Evolutionary conservation across 2,113 vertebrate genomes (phyloP).

Genomic region (Salminus brasiliensis): DNA sequence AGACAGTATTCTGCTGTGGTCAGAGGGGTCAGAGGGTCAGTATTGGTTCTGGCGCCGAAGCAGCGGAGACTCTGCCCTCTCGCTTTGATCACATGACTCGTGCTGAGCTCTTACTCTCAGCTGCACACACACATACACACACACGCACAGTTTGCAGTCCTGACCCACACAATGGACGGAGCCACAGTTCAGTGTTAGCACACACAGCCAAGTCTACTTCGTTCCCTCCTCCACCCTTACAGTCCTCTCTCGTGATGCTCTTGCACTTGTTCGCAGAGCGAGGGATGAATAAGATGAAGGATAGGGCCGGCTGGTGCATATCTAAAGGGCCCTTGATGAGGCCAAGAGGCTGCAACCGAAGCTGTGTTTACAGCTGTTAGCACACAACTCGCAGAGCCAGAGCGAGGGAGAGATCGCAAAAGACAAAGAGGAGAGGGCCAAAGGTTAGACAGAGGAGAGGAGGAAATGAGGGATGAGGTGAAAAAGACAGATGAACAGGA

Average conservation of each 20-base stretch:
- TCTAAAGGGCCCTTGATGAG: conserved; percentile 25
- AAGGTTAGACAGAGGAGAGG: conserved; percentile 48
- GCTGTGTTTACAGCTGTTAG: conserved; percentile 39
- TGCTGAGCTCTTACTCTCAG: too few species aligned
- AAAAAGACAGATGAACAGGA: conserved; percentile 26
- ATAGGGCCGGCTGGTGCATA: not conserved
- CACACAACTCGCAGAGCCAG: not conserved
- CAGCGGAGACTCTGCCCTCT: not conserved
- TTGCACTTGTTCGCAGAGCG: not conserved
- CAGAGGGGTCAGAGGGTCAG: not conserved
- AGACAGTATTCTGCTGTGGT: not conserved
- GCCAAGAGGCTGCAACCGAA: conserved; percentile 2
- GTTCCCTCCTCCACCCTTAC: not conserved
- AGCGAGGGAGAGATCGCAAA: conserved; percentile 31
- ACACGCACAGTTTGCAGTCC: too few species aligned
- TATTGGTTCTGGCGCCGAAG: not conserved
- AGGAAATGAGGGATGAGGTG: conserved; percentile 34
- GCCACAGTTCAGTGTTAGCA: too few species aligned
- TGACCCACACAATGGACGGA: too few species aligned
- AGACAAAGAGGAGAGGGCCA: conserved; percentile 44
- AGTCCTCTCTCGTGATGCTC: not conserved
- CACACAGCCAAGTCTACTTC: not conserved
- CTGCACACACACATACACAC: too few species aligned
- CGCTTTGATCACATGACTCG: not conserved
- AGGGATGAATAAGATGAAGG: conserved; percentile 9